Evolutionary conservation across 2,888 invertebrate genomes (phyloP).

Genomic region (Lamellibrachia columna): DNA sequence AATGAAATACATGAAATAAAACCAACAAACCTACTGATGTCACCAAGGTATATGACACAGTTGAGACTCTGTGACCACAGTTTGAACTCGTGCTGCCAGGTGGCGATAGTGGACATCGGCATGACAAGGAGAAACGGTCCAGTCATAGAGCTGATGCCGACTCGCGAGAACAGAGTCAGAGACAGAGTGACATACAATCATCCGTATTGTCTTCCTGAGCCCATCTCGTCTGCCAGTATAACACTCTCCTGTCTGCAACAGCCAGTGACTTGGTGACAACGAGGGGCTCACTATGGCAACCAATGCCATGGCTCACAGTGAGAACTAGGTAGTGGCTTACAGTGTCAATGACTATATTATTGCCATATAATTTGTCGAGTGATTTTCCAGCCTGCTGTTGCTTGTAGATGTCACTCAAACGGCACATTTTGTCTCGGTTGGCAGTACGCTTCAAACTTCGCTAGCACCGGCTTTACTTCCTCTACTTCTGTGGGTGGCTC

Average conservation of each 20-base stretch:
- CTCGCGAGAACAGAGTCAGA: conserved; percentile 87
- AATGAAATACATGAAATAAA: too few species aligned
- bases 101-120: conserved; percentile 96
- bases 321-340: background rate
- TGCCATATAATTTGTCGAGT: too few species aligned
- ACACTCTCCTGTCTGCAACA: conserved; percentile 76
- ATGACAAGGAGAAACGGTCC: conserved; percentile 98
- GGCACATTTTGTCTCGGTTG: too few species aligned
- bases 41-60: conserved; percentile 95
- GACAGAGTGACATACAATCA: conserved; percentile 89
- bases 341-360: background rate
- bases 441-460: too few species aligned
- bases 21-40: conserved; percentile 72
- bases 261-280: background rate
- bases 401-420: too few species aligned
- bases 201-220: conserved; percentile 93
- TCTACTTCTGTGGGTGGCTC: too few species aligned
- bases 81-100: conserved; percentile 98
- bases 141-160: conserved; percentile 81
- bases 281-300: background rate
- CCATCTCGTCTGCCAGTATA: conserved; percentile 99
- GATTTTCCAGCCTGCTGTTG: too few species aligned
- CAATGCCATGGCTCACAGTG: too few species aligned
- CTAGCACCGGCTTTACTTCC: too few species aligned
- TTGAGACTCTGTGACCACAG: conserved; percentile 98